Evolutionary conservation across 2,113 vertebrate genomes (phyloP), one percentile per base, ranked within the genome.

Genomic region (Hydrolagus affinis): DNA sequence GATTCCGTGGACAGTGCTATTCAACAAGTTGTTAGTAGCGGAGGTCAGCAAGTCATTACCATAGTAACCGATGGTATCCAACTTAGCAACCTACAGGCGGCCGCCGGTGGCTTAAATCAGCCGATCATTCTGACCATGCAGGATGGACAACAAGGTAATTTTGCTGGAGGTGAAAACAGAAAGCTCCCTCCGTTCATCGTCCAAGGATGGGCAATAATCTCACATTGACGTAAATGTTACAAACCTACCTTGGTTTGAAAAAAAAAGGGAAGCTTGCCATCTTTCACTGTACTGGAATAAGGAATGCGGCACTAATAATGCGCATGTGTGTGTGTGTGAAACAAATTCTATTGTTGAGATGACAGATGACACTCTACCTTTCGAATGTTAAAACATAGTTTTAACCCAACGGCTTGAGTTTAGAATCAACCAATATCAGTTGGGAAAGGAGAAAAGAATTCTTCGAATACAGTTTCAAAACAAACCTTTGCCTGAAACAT

Each of bases 51-150:
- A 88, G 95, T 96, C 73, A 96, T 96, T 87, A 96, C 95, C 28
- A 96, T 96, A 89, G 95, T 96, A 64, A 96, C 95, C 0, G 95
- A 96, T 0, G 94, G 95, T 88, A 95, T 96, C 87, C 95, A 96
- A 87, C 93, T 96, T 70, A 93, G 95, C 73, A 96, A 95, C 86
- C 91, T 96, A 86, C 95, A 96, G 88, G 94, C 95, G 0, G 90
- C 88, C 21, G 92, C 94, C 86, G 94, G 66, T 30, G 19, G 94
- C 0, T 94, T 96, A 87, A 93, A 94, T 44, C 95, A 96, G 1
- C 95, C 95, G 44, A 96, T 96, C 90, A 95, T 96, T 88, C 94
- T 96, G 86, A 96, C 95, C 83, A 96, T 96, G 95, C 95, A 95
- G 80, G 95, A 96, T 88, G 95, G 95, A 73, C 95, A 96, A 85